Conservation (phyloP, 2,888 invertebrate species). For the Hypolimnas misippus region DNA sequence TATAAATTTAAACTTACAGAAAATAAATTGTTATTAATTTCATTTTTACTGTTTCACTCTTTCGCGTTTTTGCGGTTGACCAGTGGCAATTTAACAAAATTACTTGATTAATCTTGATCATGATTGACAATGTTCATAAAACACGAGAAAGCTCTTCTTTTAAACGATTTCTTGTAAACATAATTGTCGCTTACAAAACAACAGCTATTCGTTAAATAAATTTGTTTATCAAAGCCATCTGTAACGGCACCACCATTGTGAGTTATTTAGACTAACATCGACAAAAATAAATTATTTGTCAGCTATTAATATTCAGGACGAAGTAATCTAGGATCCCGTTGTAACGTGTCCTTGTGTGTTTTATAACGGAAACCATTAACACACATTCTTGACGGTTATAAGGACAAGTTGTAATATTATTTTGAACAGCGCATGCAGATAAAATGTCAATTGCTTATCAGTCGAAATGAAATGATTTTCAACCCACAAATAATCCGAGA, state of each 20-base stretch:
- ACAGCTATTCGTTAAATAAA: not conserved
- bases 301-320: slow-evolving; percentile 71
- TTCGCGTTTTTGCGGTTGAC: no score
- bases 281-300: slow-evolving; percentile 53
- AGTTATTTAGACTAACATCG: slow-evolving; percentile 23
- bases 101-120: no score
- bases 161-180: no score
- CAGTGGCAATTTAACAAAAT: no score
- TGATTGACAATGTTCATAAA: no score
- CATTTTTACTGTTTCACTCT: no score
- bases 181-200: not conserved
- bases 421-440: not conserved
- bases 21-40: no score
- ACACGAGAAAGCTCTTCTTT: no score
- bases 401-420: slow-evolving; percentile 16
- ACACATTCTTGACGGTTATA: slow-evolving; percentile 47
- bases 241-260: slow-evolving; percentile 49
- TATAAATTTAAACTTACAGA: no score
- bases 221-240: not conserved
- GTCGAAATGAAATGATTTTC: not conserved
- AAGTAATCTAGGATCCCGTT: slow-evolving; percentile 61
- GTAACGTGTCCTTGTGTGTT: slow-evolving; percentile 56
- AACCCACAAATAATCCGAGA: not conserved
- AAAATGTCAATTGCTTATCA: slow-evolving; percentile 8
- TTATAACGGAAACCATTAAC: slow-evolving; percentile 63